Conservation (phyloP, 2,797 vertebrate genomes). For the Scolopax bukidnonensis region DNA sequence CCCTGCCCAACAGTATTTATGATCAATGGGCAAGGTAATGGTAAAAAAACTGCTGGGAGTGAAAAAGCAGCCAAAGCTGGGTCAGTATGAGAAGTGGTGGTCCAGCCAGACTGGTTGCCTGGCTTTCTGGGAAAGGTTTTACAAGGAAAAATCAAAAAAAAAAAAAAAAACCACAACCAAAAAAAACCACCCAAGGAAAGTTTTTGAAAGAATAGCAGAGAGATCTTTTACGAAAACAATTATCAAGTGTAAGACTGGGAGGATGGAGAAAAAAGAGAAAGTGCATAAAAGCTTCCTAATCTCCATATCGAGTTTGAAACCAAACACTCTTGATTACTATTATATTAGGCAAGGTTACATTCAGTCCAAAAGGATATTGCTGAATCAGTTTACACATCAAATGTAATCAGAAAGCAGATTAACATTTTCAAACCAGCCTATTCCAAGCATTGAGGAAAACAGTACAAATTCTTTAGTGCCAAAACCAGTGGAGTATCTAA, state of each 20-base stretch:
- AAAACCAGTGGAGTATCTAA: background rate
- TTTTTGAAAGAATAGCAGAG: background rate
- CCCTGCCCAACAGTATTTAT: background rate
- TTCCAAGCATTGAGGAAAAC: background rate
- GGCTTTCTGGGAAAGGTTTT: background rate
- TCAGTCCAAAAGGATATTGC: background rate
- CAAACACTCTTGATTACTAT: background rate
- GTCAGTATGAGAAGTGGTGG: background rate
- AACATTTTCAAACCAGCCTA: background rate
- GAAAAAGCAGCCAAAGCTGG: background rate
- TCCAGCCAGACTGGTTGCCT: background rate
- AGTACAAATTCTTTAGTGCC: background rate
- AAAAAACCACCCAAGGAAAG: background rate
- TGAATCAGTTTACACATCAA: background rate
- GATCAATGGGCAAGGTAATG: background rate
- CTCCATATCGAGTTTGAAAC: background rate
- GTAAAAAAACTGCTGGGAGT: background rate
- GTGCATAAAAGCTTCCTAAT: background rate
- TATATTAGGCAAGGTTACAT: background rate
- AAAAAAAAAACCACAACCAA: too few relatives aligned
- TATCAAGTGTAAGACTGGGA: background rate
- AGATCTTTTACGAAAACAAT: background rate
- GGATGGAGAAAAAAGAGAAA: background rate
- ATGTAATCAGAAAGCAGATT: background rate
- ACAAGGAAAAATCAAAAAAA: background rate